Conservation (phyloP, 2,797 vertebrate genomes). For the Tokudaia tokunoshimensis region DNA sequence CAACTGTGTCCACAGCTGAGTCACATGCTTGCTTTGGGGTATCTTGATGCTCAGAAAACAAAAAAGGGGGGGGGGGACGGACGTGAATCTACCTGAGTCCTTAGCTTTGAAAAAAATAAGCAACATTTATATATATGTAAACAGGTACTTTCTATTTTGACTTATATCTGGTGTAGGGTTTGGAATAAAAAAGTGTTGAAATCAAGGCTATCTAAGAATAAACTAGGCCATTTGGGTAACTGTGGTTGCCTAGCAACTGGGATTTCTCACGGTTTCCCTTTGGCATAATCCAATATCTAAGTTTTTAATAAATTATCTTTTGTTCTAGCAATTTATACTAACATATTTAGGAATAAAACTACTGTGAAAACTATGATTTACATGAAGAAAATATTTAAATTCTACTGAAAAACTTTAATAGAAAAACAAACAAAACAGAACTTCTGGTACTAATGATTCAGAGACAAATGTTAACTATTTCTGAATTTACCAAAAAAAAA, state of each 20-base stretch:
- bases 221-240: slow-evolving; percentile 71
- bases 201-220: slow-evolving; percentile 75
- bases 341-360: slow-evolving; percentile 63
- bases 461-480: slow-evolving; percentile 32
- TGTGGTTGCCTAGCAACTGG: slow-evolving; percentile 80
- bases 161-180: slow-evolving; percentile 21
- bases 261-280: slow-evolving; percentile 68
- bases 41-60: slow-evolving; percentile 23
- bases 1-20: neutral
- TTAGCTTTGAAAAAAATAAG: slow-evolving; percentile 2
- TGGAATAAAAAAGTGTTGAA: slow-evolving; percentile 60
- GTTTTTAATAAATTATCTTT: slow-evolving; percentile 69
- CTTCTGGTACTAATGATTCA: slow-evolving; percentile 24
- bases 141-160: slow-evolving; percentile 25
- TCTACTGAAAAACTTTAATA: slow-evolving; percentile 37
- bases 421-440: slow-evolving; percentile 53
- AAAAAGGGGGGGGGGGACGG: neutral
- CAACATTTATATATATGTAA: slow-evolving; percentile 1
- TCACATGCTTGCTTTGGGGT: neutral
- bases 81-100: slow-evolving; percentile 27
- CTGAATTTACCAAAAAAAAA: slow-evolving; percentile 28
- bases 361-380: slow-evolving; percentile 59
- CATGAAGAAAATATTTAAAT: slow-evolving; percentile 60
- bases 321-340: slow-evolving; percentile 63
- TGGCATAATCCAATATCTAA: slow-evolving; percentile 72